Evolutionary conservation across 1,140 invertebrate genomes (phyloP).

Genomic region (Acromyrmex heyeri): DNA sequence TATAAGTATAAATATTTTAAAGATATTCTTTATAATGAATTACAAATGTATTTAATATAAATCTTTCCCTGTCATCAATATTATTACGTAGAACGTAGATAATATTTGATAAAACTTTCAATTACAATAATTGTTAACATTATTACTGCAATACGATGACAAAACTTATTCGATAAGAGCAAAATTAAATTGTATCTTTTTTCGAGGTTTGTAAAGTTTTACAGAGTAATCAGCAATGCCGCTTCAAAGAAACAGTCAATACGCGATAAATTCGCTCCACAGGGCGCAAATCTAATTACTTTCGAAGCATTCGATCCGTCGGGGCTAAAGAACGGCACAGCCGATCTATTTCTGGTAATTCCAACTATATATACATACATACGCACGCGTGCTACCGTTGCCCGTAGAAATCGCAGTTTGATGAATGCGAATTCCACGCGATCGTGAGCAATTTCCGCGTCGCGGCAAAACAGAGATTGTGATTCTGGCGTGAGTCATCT

Average conservation of each 20-base stretch:
- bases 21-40: background rate
- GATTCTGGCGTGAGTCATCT: conserved; percentile 72
- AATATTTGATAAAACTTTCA: conserved; percentile 9
- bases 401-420: conserved; percentile 62
- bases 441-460: conserved; percentile 70
- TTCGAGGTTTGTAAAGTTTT: conserved; percentile 22
- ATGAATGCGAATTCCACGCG: conserved; percentile 72
- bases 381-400: conserved; percentile 6
- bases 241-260: conserved; percentile 33
- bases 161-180: background rate
- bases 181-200: conserved; percentile 22
- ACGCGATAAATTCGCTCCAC: conserved; percentile 46
- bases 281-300: conserved; percentile 61
- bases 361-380: conserved; percentile 29
- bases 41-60: conserved; percentile 5
- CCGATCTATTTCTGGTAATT: conserved; percentile 61
- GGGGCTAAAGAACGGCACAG: conserved; percentile 42
- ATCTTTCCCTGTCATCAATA: background rate
- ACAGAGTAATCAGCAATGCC: conserved; percentile 28
- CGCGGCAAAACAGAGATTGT: conserved; percentile 72
- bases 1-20: background rate
- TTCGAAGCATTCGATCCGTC: conserved; percentile 56
- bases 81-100: background rate
- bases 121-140: background rate
- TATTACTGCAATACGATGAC: background rate